Percentiles rank a stretch among this genome's conserved stretches.
These are phyloP conservation scores for Holcopasites calliopsidis DNA, from an alignment of 1,140 invertebrate genomes.

Conservation along the genomic window DNA sequence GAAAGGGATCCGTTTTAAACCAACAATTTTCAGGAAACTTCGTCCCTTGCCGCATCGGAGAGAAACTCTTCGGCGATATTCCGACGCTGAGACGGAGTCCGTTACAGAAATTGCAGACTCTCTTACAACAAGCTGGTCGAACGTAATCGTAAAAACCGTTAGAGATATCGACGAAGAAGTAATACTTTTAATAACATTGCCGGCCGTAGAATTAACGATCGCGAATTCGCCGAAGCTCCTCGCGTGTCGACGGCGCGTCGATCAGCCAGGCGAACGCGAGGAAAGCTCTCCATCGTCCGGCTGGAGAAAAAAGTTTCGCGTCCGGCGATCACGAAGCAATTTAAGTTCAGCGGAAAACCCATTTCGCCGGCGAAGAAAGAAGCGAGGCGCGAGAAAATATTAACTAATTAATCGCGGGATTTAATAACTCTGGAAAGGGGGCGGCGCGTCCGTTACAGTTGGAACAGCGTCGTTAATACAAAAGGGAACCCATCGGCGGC, in stretches of 20 bases:
- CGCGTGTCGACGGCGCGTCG: conserved; percentile 13
- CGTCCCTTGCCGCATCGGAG: background rate
- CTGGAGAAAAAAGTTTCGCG: background rate
- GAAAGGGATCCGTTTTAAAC: background rate
- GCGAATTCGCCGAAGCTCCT: background rate
- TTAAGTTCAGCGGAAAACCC: background rate
- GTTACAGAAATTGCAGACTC: background rate
- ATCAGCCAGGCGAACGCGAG: background rate
- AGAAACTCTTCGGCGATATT: no score
- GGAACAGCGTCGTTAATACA: conserved; percentile 31
- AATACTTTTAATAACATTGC: no score
- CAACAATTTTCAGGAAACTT: background rate
- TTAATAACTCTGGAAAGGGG: background rate
- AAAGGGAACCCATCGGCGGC: conserved; percentile 17
- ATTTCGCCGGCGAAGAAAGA: background rate
- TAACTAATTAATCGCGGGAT: conserved; percentile 34
- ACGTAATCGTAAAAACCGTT: background rate
- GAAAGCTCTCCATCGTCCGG: background rate
- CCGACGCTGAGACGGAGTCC: background rate
- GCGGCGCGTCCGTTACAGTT: background rate
- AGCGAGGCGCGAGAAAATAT: conserved; percentile 1
- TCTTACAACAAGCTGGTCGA: no score
- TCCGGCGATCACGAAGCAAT: conserved; percentile 8
- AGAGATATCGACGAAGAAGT: no score
- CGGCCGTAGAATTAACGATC: background rate